Evolutionary conservation across 2,888 invertebrate genomes (phyloP), one percentile per base, ranked within the genome.

Genomic region (Tuta absoluta): DNA sequence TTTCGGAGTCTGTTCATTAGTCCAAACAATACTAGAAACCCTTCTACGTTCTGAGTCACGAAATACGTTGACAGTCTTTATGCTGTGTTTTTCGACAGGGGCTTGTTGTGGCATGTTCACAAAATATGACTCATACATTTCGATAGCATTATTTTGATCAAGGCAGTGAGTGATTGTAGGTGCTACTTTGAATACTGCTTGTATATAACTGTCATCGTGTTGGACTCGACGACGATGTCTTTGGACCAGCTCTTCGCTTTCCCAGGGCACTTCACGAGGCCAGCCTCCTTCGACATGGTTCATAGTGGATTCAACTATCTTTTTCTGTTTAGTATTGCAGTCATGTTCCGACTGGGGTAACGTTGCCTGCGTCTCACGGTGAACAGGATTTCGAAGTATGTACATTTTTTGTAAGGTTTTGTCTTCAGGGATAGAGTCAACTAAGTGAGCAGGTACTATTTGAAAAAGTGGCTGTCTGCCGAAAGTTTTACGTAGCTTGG

Each of bases 231-330:
- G 95, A 63, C 95, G 92, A 81, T 95, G 95, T 63, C 97, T 93
- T 51, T 92, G 80, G 10, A 95, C 93, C 75, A 95, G 95, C 71
- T 97, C 97, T 71, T 94, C 93, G 75, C 94, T 94, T 58, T 89
- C 83, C 66, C 87, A 81, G 69, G 94, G 93, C 11, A 95, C 88
- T 70, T 97, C 97, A 75, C 94, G 94, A 1, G 97, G 96, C 97
- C 97, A 97, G 19, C 96, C 97, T 66, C 97, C 97, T 84, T 97
- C 97, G 14, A 89, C 90, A 80, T 97, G 97, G 72, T 93, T 93
- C 78, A 96, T 93, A 11, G 95, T 95, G 67, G 91, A 91, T n/a
- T 89, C 87, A 64, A 87, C 90, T 74, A 92, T 93, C 72, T 92
- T 92, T 67, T 94, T 90, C 70, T 92, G 92, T 65, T 82, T 79